These are phyloP conservation scores for Sylvilagus bachmani DNA, from an alignment of 2,113 vertebrate species.

Conservation along the genomic window DNA sequence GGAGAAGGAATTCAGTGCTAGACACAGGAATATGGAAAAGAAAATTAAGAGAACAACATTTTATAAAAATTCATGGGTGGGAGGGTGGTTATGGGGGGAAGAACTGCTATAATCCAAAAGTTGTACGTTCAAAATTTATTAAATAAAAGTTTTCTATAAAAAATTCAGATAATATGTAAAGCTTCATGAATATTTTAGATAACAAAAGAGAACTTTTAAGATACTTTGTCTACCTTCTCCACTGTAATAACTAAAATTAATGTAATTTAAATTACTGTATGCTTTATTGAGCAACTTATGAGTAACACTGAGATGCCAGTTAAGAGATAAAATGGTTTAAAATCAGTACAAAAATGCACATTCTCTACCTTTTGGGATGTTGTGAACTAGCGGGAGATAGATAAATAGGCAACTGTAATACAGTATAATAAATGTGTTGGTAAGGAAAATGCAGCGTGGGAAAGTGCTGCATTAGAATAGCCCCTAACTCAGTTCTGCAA, in stretches of 20 bases:
- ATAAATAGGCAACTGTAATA: neutral
- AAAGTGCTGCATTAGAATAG: neutral
- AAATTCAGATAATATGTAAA: neutral
- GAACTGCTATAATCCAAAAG: too few species aligned
- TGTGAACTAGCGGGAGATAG: neutral
- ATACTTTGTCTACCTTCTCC: neutral
- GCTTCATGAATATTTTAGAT: neutral
- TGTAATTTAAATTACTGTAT: neutral
- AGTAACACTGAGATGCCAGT: neutral
- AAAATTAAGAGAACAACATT: neutral
- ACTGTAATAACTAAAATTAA: conserved; percentile 6
- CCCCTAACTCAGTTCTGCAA: conserved; percentile 20
- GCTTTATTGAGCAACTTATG: neutral
- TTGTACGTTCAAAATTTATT: too few species aligned
- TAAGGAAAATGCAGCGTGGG: neutral
- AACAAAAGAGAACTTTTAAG: neutral
- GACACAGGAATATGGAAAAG: neutral
- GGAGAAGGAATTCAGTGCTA: neutral
- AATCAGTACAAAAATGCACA: neutral
- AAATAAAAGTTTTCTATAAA: too few species aligned
- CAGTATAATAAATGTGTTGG: neutral
- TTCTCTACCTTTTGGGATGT: neutral
- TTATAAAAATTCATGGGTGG: too few species aligned
- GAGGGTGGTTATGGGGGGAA: too few species aligned
- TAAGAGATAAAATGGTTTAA: neutral